These are phyloP conservation scores for Tetragnatha montana DNA, from an alignment of 2,888 invertebrate genomes.

Conservation along the genomic window DNA sequence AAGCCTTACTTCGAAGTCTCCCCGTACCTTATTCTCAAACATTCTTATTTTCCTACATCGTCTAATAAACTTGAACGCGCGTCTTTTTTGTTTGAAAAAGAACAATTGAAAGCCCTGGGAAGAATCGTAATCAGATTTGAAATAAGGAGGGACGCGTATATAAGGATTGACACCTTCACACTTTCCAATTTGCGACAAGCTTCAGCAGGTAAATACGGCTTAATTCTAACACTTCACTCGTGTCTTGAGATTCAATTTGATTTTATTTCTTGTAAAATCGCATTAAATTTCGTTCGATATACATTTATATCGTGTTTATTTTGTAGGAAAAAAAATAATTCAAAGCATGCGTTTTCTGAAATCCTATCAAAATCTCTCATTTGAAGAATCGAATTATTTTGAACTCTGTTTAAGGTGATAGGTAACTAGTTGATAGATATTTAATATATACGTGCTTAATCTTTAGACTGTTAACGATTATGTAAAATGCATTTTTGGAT, in stretches of 20 bases:
- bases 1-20: neutral
- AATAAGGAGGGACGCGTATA: neutral
- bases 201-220: neutral
- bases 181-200: conserved; percentile 34
- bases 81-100: neutral
- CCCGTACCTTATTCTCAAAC: neutral
- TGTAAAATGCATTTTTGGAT: no score
- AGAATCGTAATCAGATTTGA: conserved; percentile 40
- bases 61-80: neutral
- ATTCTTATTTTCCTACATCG: neutral
- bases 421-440: no score
- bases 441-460: no score
- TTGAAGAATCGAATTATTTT: no score
- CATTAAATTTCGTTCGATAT: neutral
- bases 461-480: no score
- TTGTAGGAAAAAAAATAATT: no score
- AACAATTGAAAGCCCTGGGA: neutral
- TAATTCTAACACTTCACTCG: conserved; percentile 9
- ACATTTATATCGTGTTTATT: neutral
- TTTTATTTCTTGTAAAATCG: conserved; percentile 2
- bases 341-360: no score
- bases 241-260: conserved; percentile 7
- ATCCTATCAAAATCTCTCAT: no score
- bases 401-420: no score
- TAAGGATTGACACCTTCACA: conserved; percentile 17